These are phyloP conservation scores for Varroa destructor DNA, from an alignment of 1,140 invertebrate species.

Conservation along the genomic window DNA sequence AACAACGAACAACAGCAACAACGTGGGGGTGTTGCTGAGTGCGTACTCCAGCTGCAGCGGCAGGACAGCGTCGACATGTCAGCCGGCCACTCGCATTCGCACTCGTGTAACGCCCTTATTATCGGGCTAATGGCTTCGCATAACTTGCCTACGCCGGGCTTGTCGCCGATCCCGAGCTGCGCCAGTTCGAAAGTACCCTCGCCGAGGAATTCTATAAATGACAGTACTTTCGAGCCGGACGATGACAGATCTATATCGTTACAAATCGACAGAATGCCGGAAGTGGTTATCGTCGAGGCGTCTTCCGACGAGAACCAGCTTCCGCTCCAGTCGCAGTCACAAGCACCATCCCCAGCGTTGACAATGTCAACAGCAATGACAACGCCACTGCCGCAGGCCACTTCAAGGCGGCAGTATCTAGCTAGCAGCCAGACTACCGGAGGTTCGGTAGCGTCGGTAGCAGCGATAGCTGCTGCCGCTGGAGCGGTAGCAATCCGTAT, in stretches of 20 bases:
- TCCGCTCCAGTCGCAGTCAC: background rate
- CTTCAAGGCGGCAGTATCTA: background rate
- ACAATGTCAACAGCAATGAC: background rate
- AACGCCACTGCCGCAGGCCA: background rate
- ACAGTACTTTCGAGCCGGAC: constrained; percentile 12
- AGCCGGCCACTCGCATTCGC: background rate
- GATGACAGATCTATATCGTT: background rate
- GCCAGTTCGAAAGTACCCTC: constrained; percentile 34
- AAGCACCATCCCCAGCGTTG: background rate
- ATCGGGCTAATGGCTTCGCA: constrained; percentile 18
- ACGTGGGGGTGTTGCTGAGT: no score
- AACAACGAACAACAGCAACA: no score
- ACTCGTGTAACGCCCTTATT: background rate
- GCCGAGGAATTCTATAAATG: constrained; percentile 33
- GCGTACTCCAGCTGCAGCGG: no score
- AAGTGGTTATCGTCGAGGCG: constrained; percentile 5
- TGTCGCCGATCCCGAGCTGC: constrained; percentile 34
- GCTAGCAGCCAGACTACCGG: no score
- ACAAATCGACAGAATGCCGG: constrained; percentile 11
- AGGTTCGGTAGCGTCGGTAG: no score
- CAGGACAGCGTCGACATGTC: no score
- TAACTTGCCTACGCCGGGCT: constrained; percentile 24
- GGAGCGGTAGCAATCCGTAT: no score
- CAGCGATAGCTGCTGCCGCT: no score
- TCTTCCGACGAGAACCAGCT: background rate